Conservation (phyloP, 2,888 invertebrate species). For the Horisme vitalbata region DNA sequence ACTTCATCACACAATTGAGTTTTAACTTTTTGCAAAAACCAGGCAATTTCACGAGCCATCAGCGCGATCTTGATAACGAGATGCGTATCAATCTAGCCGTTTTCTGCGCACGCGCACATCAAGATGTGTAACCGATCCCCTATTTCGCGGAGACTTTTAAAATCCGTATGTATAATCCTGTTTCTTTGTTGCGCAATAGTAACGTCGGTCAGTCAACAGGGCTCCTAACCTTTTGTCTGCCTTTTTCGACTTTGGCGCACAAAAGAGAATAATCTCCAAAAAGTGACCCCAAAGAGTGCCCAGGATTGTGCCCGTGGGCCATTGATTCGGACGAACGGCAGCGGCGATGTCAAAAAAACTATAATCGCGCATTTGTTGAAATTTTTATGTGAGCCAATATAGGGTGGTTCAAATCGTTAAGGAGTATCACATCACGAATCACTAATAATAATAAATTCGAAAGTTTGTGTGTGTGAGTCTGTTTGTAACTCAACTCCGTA, state of each 20-base stretch:
- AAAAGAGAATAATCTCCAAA: constrained; percentile 77
- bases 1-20: constrained; percentile 31
- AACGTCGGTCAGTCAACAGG: constrained; percentile 70
- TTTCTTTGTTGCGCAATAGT: constrained; percentile 52
- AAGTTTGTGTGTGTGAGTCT: no score
- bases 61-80: constrained; percentile 37
- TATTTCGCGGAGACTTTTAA: constrained; percentile 23
- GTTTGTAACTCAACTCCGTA: no score
- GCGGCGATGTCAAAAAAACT: constrained; percentile 54
- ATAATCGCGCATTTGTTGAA: constrained; percentile 61
- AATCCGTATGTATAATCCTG: constrained; percentile 41
- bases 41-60: constrained; percentile 65
- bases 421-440: no score
- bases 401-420: constrained; percentile 44
- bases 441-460: no score
- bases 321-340: constrained; percentile 51
- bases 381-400: constrained; percentile 52
- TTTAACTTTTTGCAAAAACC: constrained; percentile 25
- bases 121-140: constrained; percentile 63
- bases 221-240: constrained; percentile 60
- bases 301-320: constrained; percentile 55
- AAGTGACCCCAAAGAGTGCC: constrained; percentile 81
- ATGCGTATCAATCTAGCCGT: constrained; percentile 37
- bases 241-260: constrained; percentile 68
- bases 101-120: constrained; percentile 43